These are phyloP conservation scores for Scaeva pyrastri DNA, from an alignment of 2,888 invertebrate species.

Conservation along the genomic window DNA sequence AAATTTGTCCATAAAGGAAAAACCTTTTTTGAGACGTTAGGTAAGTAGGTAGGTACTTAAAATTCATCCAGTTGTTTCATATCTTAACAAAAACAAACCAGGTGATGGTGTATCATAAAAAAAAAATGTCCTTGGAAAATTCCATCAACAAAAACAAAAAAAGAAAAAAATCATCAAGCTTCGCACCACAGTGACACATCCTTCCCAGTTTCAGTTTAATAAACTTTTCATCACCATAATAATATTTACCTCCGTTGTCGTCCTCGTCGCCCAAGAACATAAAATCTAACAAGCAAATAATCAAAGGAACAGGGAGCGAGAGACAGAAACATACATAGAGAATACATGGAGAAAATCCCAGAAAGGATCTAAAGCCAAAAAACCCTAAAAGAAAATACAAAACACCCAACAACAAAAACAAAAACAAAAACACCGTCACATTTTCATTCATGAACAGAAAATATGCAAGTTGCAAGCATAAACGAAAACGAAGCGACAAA, in stretches of 20 bases:
- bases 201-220: conserved; percentile 19
- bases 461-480: conserved; percentile 31
- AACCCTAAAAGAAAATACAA: not conserved
- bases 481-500: conserved; percentile 8
- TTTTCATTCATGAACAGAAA: conserved; percentile 37
- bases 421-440: conserved; percentile 3
- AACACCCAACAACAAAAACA: not conserved
- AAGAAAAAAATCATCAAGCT: not conserved
- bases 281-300: conserved; percentile 37
- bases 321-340: too few relatives aligned
- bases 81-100: conserved; percentile 41
- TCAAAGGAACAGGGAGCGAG: conserved; percentile 18
- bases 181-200: conserved; percentile 11
- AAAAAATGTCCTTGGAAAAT: not conserved
- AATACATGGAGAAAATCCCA: conserved; percentile 12
- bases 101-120: conserved; percentile 20
- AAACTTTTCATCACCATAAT: conserved; percentile 29
- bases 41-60: not conserved
- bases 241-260: conserved; percentile 1
- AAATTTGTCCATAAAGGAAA: conserved; percentile 6
- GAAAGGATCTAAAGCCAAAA: conserved; percentile 20
- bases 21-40: not conserved
- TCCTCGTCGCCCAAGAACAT: not conserved
- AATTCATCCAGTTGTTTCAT: conserved; percentile 26
- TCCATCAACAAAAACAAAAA: conserved; percentile 17